A percentile compares a stretch with the other conserved stretches of the same genome.
Evolutionary conservation across 2,797 vertebrate genomes (phyloP).

Genomic region (Siniperca obscura): DNA sequence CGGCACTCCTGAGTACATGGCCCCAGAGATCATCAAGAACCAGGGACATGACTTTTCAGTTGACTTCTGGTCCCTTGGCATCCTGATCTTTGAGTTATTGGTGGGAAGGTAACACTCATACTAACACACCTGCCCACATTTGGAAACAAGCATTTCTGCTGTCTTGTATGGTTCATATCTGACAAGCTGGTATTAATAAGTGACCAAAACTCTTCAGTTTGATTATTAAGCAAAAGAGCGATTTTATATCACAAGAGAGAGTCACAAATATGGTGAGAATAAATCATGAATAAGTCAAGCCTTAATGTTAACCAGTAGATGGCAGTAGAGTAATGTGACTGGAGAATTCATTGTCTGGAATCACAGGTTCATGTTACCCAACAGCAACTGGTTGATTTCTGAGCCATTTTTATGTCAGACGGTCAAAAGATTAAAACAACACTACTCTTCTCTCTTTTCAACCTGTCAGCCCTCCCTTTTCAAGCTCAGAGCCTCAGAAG

Average conservation of each 20-base stretch:
- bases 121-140: background rate
- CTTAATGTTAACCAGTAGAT: constrained; percentile 62
- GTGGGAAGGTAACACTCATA: constrained; percentile 81
- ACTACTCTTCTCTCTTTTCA: constrained; percentile 1
- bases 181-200: background rate
- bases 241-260: background rate
- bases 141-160: background rate
- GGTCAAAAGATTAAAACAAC: background rate
- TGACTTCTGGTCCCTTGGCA: constrained; percentile 90
- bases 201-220: background rate
- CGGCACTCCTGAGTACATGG: constrained; percentile 89
- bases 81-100: constrained; percentile 87
- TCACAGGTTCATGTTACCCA: background rate
- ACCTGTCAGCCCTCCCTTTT: constrained; percentile 85
- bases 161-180: background rate
- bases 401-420: background rate
- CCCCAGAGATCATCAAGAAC: constrained; percentile 90
- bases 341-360: background rate
- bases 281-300: background rate
- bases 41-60: constrained; percentile 89
- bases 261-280: background rate
- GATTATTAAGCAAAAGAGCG: background rate
- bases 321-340: constrained; percentile 68
- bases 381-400: background rate
- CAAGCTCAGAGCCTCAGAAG: constrained; percentile 87